Conservation (phyloP, 2,797 vertebrate species). For the Urocyon cinereoargenteus region DNA sequence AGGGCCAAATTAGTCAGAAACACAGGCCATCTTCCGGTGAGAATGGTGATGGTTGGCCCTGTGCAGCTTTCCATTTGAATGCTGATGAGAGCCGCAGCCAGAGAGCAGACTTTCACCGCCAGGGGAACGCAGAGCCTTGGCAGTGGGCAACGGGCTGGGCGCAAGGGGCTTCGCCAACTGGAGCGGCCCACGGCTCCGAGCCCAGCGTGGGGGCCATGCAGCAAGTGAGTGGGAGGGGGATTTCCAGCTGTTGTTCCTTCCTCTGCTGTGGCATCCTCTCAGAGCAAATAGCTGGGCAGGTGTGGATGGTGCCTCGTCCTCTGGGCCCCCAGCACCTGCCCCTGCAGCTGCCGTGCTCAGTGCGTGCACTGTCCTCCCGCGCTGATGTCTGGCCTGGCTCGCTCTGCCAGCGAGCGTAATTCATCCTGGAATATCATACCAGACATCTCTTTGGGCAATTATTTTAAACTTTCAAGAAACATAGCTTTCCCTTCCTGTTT, state of each 20-base stretch:
- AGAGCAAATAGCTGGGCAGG: accelerated
- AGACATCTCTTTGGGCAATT: background rate
- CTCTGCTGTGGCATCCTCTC: background rate
- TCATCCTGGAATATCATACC: background rate
- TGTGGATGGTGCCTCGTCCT: accelerated
- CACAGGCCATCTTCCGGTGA: background rate
- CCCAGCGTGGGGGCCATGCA: accelerated
- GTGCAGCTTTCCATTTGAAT: background rate
- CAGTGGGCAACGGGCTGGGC: background rate
- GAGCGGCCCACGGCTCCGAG: background rate
- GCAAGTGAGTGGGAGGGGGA: accelerated
- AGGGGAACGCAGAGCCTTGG: accelerated
- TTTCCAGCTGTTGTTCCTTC: accelerated
- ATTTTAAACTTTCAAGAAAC: background rate
- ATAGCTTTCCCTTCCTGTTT: background rate
- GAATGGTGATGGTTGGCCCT: background rate
- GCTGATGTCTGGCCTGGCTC: accelerated
- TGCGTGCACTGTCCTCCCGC: background rate
- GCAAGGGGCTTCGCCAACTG: background rate
- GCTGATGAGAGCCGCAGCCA: background rate
- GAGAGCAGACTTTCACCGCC: accelerated
- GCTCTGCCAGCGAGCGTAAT: too few relatives aligned
- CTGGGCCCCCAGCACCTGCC: background rate
- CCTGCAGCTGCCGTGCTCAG: background rate
- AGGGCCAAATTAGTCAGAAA: background rate